These are phyloP conservation scores for Trichogramma pretiosum DNA, from an alignment of 1,140 invertebrate species.

Conservation along the genomic window DNA sequence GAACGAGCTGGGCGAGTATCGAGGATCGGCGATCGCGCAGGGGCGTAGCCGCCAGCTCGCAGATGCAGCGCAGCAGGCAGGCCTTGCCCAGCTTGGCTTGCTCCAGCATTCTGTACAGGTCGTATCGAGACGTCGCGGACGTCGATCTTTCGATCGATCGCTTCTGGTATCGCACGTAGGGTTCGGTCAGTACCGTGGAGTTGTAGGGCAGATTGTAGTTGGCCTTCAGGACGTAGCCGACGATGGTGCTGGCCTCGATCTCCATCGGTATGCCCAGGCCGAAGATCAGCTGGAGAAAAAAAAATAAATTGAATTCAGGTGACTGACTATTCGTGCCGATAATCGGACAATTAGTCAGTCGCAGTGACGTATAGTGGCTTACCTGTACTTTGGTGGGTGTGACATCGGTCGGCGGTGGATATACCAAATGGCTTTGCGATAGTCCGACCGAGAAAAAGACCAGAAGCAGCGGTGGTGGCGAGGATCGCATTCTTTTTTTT, in stretches of 20 bases:
- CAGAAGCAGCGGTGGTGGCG: background rate
- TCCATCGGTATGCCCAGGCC: conserved; percentile 46
- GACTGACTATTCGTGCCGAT: background rate
- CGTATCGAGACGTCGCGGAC: conserved; percentile 41
- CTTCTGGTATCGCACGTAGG: conserved; percentile 35
- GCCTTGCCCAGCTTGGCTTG: conserved; percentile 50
- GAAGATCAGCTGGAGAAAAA: conserved; percentile 41
- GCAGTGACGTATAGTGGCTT: background rate
- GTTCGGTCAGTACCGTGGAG: conserved; percentile 37
- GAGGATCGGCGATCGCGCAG: conserved; percentile 52
- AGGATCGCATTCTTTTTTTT: conserved; percentile 10
- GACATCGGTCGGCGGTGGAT: conserved; percentile 21
- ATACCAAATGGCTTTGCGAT: conserved; percentile 32
- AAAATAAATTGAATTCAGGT: conserved; percentile 6
- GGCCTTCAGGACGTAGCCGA: conserved; percentile 45
- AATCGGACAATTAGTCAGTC: background rate
- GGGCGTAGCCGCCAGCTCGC: conserved; percentile 60
- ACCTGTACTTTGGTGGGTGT: conserved; percentile 38
- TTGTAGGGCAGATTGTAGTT: conserved; percentile 44
- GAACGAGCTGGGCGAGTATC: conserved; percentile 60
- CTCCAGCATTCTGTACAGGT: conserved; percentile 54
- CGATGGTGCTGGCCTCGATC: conserved; percentile 42
- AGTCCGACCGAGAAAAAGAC: background rate
- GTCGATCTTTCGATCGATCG: conserved; percentile 25
- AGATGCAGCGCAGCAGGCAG: conserved; percentile 65